These are phyloP conservation scores for Scotopteryx bipunctaria DNA, from an alignment of 2,888 invertebrate genomes.

Conservation along the genomic window DNA sequence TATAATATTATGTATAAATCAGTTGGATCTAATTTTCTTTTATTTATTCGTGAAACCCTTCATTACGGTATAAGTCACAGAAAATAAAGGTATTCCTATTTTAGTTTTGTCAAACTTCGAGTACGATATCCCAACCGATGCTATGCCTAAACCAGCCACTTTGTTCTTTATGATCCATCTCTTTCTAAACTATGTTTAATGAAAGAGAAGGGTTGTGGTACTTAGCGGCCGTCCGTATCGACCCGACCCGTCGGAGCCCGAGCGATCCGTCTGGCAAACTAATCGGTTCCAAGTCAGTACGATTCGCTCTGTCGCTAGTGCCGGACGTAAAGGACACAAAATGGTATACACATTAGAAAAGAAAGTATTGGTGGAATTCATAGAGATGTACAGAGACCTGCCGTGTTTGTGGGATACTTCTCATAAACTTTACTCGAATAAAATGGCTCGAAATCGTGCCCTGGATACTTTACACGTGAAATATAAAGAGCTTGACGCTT, in stretches of 20 bases:
- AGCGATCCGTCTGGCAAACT: constrained; percentile 15
- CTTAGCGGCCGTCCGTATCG: not conserved
- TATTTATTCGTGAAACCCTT: no score
- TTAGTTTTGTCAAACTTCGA: no score
- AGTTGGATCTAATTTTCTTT: no score
- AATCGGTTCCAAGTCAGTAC: constrained; percentile 23
- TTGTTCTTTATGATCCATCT: not conserved
- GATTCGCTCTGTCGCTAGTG: constrained; percentile 22
- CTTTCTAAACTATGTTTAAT: not conserved
- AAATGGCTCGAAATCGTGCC: constrained; percentile 16
- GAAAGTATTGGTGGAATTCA: not conserved
- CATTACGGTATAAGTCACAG: no score
- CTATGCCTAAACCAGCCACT: not conserved
- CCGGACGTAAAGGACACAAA: not conserved
- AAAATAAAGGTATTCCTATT: no score
- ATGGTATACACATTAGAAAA: constrained; percentile 9
- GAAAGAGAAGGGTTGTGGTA: constrained; percentile 8
- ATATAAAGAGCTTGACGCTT: constrained; percentile 12
- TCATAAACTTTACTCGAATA: constrained; percentile 32
- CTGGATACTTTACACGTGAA: constrained; percentile 6
- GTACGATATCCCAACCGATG: constrained; percentile 1
- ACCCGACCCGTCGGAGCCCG: constrained; percentile 11
- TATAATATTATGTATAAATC: no score
- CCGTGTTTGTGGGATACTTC: constrained; percentile 39
- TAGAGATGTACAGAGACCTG: constrained; percentile 12